phyloP scores from a whole-genome alignment of 2,797 vertebrate species.

The Pyrrhura leucotis region DNA sequence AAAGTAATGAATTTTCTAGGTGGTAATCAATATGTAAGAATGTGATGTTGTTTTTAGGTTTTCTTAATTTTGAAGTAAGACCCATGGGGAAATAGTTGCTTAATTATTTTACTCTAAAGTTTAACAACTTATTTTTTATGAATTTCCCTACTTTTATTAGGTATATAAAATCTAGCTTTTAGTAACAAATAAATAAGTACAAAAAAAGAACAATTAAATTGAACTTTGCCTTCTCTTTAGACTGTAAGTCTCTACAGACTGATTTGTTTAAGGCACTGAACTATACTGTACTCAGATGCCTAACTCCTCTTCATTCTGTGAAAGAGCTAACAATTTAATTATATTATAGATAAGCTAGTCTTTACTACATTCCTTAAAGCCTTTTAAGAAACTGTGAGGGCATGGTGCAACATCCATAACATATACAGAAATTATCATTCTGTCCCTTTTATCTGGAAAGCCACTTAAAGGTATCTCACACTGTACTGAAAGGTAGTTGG shows the following conservation, averaged over 20 bases:
- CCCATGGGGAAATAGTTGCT: conserved; percentile 43
- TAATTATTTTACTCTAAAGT: conserved; percentile 59
- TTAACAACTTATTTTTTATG: conserved; percentile 35
- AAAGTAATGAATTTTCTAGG: conserved; percentile 58
- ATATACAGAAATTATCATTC: neutral
- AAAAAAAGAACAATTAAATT: neutral
- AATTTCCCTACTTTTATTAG: conserved; percentile 24
- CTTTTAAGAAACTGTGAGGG: neutral
- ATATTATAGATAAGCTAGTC: neutral
- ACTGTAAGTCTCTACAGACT: neutral
- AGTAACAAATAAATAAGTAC: neutral
- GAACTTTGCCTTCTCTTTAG: neutral
- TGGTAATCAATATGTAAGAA: conserved; percentile 65
- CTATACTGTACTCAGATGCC: neutral
- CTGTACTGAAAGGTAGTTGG: neutral
- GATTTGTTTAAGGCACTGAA: neutral
- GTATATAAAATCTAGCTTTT: conserved; percentile 17
- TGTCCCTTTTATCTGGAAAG: neutral
- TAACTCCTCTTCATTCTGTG: neutral
- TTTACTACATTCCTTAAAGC: neutral
- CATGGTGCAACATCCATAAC: neutral
- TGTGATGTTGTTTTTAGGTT: conserved; percentile 51
- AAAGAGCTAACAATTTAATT: neutral
- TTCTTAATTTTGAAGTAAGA: conserved; percentile 68
- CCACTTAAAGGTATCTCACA: neutral